phyloP scores from a whole-genome alignment of 2,888 invertebrate genomes.

The Pammene aurita region DNA sequence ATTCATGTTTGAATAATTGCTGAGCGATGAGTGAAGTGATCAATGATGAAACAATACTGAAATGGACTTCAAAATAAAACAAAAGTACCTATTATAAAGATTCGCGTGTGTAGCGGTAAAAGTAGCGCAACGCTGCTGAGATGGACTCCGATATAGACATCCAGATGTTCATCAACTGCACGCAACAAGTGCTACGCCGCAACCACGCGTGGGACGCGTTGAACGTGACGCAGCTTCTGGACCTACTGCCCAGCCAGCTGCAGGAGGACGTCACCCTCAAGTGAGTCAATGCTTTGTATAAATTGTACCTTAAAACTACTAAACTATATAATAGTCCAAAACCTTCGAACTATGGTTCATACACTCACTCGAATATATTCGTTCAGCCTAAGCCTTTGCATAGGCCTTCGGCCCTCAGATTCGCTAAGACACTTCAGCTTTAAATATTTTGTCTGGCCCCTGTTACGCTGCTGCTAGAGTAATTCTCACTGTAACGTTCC shows the following conservation, averaged over 20 bases:
- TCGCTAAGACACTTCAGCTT: too few species aligned
- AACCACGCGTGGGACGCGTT: constrained; percentile 68
- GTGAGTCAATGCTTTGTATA: constrained; percentile 58
- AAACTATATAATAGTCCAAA: too few species aligned
- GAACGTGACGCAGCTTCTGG: constrained; percentile 72
- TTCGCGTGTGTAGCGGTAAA: constrained; percentile 33
- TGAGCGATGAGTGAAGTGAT: neutral
- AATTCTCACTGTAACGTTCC: too few species aligned
- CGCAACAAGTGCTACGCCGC: constrained; percentile 68
- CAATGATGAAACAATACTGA: neutral
- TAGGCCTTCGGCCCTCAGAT: too few species aligned
- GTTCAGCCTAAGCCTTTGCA: too few species aligned
- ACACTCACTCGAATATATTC: too few species aligned
- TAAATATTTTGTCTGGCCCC: too few species aligned
- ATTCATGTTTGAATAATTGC: neutral
- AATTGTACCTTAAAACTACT: neutral
- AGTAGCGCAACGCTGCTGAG: constrained; percentile 45
- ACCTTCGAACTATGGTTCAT: too few species aligned
- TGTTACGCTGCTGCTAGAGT: too few species aligned
- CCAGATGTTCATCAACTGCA: constrained; percentile 75
- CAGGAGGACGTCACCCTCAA: constrained; percentile 73
- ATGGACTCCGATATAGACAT: constrained; percentile 76
- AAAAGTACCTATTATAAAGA: neutral
- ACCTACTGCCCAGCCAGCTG: constrained; percentile 67
- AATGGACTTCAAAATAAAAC: neutral